Evolutionary conservation across 1,140 invertebrate species (phyloP), one percentile per base, ranked within the genome.

Genomic region (Zaprionus vittiger): DNA sequence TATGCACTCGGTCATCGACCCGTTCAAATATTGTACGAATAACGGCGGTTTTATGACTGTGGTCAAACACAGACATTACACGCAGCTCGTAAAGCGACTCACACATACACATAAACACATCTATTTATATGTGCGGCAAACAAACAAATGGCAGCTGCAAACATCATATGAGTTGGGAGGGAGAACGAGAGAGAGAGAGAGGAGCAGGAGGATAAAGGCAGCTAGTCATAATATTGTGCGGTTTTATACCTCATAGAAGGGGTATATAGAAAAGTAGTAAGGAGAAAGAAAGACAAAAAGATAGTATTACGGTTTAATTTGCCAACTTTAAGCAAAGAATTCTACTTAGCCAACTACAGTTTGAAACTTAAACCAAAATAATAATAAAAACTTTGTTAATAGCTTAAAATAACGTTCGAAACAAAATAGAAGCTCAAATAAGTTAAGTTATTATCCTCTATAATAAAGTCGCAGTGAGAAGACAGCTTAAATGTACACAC

Each of bases 41-140:
- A 47, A 47, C 55, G 57, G 65, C 41, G 76, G 49, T 84, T 72
- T 65, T 69, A 54, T 73, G 15, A 57, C 17, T 57, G 37, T 49
- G 49, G 17, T 67, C 63, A 66, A 61, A 44, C 55, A 54, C 44
- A 57, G 15, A 57, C 65, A 66, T 47, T 52, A 62, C 60, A 62
- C 63, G 65, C 49, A 72, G 7, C n/a, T 24, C 12, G 57, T 52
- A 47, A 55, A 68, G 22, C 20, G 31, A 68, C 37, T 38, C 68
- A 66, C 55, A 72, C 64, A 52, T 34, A 60, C 34, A 62, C 28
- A 60, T 49, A 56, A 31, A 69, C 52, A 56, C 9, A 68, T 59
- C 4, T 38, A 38, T 59, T 12, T 37, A 37, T 31, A n/a, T 56
- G 26, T 56, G 54, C 11, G 22, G 17, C 9, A 52, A 52, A 52